Evolutionary conservation across 2,888 invertebrate genomes (phyloP), one percentile per base, ranked within the genome.

Genomic region (Plebejus anna): DNA sequence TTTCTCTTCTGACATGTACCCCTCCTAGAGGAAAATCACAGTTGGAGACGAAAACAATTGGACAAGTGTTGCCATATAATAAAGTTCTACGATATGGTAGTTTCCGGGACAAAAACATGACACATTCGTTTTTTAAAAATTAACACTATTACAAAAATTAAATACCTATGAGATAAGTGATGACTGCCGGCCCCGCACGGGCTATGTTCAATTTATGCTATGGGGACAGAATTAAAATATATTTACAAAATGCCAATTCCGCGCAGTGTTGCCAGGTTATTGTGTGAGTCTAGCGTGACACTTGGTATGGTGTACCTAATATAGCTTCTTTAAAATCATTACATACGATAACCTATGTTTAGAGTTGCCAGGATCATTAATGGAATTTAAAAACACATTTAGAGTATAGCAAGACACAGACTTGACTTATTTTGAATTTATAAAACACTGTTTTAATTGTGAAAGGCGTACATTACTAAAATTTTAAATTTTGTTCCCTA

Each of bases 121-220:
- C 90, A 91, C 90, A 89, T 88, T 88, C 87, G 85, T 88, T 66
- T 66, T 59, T 87, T 84, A 88, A 88, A 89, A 90, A 89, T 87
- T 89, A 89, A 88, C 86, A 86, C 88, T 90, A 89, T 81, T 85
- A 90, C 22, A 89, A 91, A 89, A 90, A 89, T 92, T 92, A 92
- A 92, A 92, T 92, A 93, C 91, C 93, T 93, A 93, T 92, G 93
- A 94, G 93, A 92, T 92, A 93, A 90, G 85, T 90, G 90, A 91
- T 92, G 93, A 93, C 93, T 93, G 84, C 81, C 86, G 89, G 85
- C 89, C 88, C 79, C 85, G 88, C 88, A 84, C 87, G 84, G 86
- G 85, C 88, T 88, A 90, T 86, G 85, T 90, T 89, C 89, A 88
- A 88, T 93, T 92, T 92, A 91, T 86, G 87, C 91, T 91, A 92